These are phyloP conservation scores for Phthorimaea operculella DNA, from an alignment of 1,140 invertebrate genomes.

Conservation along the genomic window DNA sequence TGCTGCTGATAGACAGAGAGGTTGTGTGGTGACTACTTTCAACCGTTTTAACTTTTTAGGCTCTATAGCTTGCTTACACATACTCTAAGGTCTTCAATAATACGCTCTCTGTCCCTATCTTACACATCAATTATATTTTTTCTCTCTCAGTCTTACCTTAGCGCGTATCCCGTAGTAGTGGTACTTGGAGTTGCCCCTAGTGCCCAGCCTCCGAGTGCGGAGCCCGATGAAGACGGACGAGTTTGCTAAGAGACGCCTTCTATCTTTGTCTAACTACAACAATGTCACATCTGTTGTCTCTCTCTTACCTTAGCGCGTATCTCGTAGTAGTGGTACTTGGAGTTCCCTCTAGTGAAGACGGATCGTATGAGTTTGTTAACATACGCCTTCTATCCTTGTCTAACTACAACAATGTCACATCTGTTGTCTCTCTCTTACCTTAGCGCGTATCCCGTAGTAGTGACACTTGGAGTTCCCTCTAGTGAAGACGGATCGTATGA, in stretches of 20 bases:
- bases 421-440: slow-evolving; percentile 76
- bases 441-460: slow-evolving; percentile 99
- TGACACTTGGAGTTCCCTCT: slow-evolving; percentile 99
- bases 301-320: slow-evolving; percentile 93
- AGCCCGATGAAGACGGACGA: slow-evolving; percentile 98
- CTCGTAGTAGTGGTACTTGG: slow-evolving; percentile 99
- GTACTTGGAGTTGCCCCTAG: slow-evolving; percentile 99
- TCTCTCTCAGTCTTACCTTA: slow-evolving; percentile 80
- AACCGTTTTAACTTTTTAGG: too few relatives aligned
- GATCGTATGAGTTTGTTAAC: slow-evolving; percentile 99
- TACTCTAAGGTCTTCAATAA: too few relatives aligned
- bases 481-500: slow-evolving; percentile 98
- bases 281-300: not conserved
- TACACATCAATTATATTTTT: too few relatives aligned
- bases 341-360: slow-evolving; percentile 98
- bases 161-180: slow-evolving; percentile 99
- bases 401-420: not conserved
- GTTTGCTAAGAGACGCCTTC: slow-evolving; percentile 99
- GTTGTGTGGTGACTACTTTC: too few relatives aligned
- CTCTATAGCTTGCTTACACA: too few relatives aligned
- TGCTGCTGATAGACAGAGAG: too few relatives aligned
- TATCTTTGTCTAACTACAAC: too few relatives aligned
- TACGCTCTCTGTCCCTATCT: too few relatives aligned
- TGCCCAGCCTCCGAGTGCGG: slow-evolving; percentile 92
- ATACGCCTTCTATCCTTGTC: too few relatives aligned